phyloP scores from a whole-genome alignment of 2,113 vertebrate genomes.

The Phaetusa simplex region DNA sequence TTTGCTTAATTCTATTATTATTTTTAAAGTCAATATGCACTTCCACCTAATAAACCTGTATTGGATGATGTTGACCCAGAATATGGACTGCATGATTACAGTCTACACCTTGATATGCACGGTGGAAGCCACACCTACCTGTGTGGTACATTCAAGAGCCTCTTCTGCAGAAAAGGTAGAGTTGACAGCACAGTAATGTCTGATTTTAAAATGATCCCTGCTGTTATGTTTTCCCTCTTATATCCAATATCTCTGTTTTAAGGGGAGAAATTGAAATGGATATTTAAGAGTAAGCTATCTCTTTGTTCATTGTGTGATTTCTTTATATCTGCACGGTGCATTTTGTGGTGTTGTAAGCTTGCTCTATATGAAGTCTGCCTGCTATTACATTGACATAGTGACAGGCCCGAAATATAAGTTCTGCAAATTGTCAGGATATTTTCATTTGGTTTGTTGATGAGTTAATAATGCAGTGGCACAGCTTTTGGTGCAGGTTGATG shows the following conservation, averaged over 20 bases:
- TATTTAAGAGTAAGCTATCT: not conserved
- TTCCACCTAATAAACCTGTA: slow-evolving; percentile 51
- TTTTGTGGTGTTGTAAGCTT: rapidly evolving
- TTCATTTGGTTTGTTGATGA: not conserved
- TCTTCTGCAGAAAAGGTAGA: slow-evolving; percentile 86
- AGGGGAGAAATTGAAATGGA: not conserved
- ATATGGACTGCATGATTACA: slow-evolving; percentile 86
- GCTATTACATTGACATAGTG: not conserved
- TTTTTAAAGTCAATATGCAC: slow-evolving; percentile 70
- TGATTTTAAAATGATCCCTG: not conserved
- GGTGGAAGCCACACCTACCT: slow-evolving; percentile 72
- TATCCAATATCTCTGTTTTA: not conserved
- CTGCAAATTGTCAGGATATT: not conserved
- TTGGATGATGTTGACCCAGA: slow-evolving; percentile 83
- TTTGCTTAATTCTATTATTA: not conserved
- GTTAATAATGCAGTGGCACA: not conserved
- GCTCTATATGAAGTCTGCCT: not conserved
- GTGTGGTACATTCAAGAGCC: slow-evolving; percentile 76
- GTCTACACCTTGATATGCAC: slow-evolving; percentile 84
- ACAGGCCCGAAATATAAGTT: not conserved
- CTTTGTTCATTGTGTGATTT: not conserved
- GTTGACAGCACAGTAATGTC: not conserved
- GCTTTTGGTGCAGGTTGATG: not conserved
- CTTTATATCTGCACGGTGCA: not conserved
- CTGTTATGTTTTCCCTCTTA: not conserved